Conservation (phyloP, 2,797 vertebrate genomes). For the Sebastes oblongus region DNA sequence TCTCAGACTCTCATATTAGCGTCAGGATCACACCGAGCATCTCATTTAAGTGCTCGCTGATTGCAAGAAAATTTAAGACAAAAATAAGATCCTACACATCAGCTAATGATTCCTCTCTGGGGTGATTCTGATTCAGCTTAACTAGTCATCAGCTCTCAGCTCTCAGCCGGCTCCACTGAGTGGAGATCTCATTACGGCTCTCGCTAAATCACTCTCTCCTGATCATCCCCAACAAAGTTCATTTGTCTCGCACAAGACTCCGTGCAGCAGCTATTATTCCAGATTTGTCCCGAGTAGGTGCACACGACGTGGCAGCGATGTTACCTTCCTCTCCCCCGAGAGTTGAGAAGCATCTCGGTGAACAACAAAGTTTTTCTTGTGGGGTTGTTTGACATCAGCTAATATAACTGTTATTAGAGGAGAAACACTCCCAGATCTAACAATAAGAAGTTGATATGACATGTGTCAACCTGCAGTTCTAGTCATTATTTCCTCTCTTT, state of each 20-base stretch:
- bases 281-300: not conserved
- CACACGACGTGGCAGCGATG: not conserved
- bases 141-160: slow-evolving; percentile 36
- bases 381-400: slow-evolving; percentile 41
- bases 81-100: slow-evolving; percentile 20
- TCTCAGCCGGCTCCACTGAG: slow-evolving; percentile 8
- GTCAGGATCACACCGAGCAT: slow-evolving; percentile 3
- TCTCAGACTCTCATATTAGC: not conserved
- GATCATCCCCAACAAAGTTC: slow-evolving; percentile 43
- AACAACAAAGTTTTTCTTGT: slow-evolving; percentile 22
- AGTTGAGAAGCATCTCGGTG: slow-evolving; percentile 14
- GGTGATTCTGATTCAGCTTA: slow-evolving; percentile 27
- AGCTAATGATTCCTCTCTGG: slow-evolving; percentile 31
- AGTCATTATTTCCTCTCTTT: slow-evolving; percentile 69
- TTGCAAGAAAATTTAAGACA: slow-evolving; percentile 26
- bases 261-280: slow-evolving; percentile 17
- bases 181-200: slow-evolving; percentile 44
- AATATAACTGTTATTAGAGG: slow-evolving; percentile 49
- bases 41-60: slow-evolving; percentile 38
- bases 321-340: slow-evolving; percentile 9
- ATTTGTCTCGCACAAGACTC: slow-evolving; percentile 22
- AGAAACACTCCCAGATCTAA: slow-evolving; percentile 44
- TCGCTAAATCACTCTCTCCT: slow-evolving; percentile 38
- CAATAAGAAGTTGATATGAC: slow-evolving; percentile 51
- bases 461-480: slow-evolving; percentile 51